phyloP scores from a whole-genome alignment of 1,140 invertebrate species.

The Ephestia elutella region DNA sequence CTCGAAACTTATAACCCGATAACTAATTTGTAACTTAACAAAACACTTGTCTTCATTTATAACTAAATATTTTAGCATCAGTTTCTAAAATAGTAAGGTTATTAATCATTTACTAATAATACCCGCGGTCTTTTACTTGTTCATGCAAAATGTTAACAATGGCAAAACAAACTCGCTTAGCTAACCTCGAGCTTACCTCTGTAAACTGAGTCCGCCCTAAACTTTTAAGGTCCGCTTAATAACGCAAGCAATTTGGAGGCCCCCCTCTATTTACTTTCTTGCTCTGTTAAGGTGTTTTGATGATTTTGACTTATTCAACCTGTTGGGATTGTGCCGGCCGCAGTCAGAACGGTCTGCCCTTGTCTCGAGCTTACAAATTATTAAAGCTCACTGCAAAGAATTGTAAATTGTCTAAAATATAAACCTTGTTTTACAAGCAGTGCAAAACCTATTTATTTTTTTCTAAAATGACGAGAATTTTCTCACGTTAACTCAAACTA shows the following conservation, averaged over 20 bases:
- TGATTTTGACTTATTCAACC: constrained; percentile 69
- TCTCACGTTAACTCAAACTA: background rate
- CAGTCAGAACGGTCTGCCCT: constrained; percentile 15
- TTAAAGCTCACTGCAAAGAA: constrained; percentile 15
- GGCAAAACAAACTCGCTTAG: constrained; percentile 57
- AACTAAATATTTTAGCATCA: no score
- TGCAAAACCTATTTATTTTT: no score
- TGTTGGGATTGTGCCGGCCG: constrained; percentile 33
- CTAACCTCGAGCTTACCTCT: constrained; percentile 59
- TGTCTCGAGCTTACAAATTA: constrained; percentile 21
- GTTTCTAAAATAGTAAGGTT: background rate
- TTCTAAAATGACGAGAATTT: no score
- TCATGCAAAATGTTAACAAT: constrained; percentile 49
- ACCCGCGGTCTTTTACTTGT: constrained; percentile 18
- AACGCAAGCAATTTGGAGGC: constrained; percentile 67
- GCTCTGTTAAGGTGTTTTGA: constrained; percentile 66
- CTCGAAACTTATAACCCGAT: no score
- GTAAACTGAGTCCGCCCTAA: constrained; percentile 64
- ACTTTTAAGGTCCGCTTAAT: constrained; percentile 68
- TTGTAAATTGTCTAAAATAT: no score
- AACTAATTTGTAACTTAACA: no score
- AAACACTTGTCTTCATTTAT: no score
- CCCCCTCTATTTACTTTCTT: constrained; percentile 63
- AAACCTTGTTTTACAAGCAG: no score
- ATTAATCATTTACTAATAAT: background rate